These are phyloP conservation scores for Emydura subglobosa DNA, from an alignment of 2,113 vertebrate species.

Conservation along the genomic window DNA sequence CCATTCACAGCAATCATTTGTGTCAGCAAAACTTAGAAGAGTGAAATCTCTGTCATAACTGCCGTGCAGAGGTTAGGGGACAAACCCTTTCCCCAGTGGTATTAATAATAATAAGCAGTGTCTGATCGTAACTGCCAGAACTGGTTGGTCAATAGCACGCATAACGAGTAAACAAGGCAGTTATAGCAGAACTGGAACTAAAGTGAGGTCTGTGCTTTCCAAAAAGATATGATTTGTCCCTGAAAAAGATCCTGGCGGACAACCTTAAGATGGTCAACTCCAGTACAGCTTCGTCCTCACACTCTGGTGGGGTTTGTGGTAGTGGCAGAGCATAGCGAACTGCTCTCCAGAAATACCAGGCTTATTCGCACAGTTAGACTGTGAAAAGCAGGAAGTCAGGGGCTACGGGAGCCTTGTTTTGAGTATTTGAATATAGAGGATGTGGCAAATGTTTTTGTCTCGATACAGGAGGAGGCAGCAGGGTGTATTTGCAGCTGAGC, in stretches of 20 bases:
- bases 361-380: background rate
- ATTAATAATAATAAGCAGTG: background rate
- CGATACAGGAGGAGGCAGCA: too few species aligned
- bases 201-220: background rate
- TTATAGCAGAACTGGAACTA: background rate
- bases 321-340: background rate
- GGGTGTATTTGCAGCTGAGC: background rate
- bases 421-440: too few species aligned
- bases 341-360: background rate
- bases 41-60: background rate
- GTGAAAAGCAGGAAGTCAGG: background rate
- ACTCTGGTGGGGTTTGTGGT: background rate
- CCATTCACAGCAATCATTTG: background rate
- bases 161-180: background rate
- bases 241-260: background rate
- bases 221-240: background rate
- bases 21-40: background rate
- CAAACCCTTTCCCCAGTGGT: background rate
- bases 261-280: background rate
- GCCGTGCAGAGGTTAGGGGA: background rate
- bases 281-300: background rate
- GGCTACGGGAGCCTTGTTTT: too few species aligned
- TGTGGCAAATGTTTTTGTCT: background rate
- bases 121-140: too few species aligned
- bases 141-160: too few species aligned